Evolutionary conservation across 2,797 vertebrate species (phyloP).

Genomic region (Tapera naevia): DNA sequence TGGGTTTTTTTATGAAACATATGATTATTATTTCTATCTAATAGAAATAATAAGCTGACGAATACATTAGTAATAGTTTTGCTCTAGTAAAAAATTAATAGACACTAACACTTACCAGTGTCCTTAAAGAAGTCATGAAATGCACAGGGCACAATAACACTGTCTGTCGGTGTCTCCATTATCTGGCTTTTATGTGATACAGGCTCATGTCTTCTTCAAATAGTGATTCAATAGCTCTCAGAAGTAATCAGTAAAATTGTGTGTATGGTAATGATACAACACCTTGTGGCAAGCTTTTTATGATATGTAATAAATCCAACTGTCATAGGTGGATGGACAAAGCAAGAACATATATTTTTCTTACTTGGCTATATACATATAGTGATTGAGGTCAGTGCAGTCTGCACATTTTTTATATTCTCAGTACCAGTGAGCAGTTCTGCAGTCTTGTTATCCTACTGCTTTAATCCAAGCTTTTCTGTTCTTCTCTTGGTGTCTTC

Average conservation of each 20-base stretch:
- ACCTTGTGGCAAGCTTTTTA: background rate
- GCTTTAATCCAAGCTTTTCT: background rate
- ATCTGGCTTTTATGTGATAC: background rate
- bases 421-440: background rate
- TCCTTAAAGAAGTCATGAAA: background rate
- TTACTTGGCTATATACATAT: background rate
- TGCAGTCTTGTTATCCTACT: background rate
- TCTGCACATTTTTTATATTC: background rate
- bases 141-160: background rate
- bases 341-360: background rate
- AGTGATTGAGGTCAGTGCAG: background rate
- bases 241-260: slow-evolving; percentile 27
- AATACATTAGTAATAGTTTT: background rate
- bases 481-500: background rate
- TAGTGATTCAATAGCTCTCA: background rate
- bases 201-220: background rate
- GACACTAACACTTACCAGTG: background rate
- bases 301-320: background rate
- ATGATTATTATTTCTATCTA: background rate
- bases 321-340: background rate
- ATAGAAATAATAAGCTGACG: background rate
- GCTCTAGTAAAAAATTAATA: background rate
- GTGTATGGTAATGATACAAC: background rate
- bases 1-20: background rate
- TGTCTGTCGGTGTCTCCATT: background rate